Evolutionary conservation across 2,888 invertebrate genomes (phyloP).

Genomic region (Caenorhabditis drosophilae): DNA sequence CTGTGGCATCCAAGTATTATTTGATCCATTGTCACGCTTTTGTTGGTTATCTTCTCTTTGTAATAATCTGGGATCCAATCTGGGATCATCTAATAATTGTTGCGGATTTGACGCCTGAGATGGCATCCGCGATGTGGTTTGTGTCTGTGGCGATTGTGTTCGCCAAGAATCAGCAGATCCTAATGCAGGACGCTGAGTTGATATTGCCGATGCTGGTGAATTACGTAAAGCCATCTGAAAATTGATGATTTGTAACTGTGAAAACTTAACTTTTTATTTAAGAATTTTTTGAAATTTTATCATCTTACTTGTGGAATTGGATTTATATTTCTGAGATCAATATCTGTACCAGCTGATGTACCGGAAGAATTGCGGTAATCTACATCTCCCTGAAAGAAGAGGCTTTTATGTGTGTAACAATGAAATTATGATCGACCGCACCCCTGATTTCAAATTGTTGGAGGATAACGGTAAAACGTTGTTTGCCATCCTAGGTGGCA

Average conservation of each 20-base stretch:
- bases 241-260: no score
- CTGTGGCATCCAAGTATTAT: slow-evolving; percentile 8
- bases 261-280: no score
- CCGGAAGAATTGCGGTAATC: slow-evolving; percentile 15
- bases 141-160: background rate
- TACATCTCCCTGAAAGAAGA: slow-evolving; percentile 14
- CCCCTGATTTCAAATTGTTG: background rate
- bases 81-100: background rate
- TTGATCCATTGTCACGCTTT: no score
- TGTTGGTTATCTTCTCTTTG: no score
- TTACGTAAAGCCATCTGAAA: no score
- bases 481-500: slow-evolving; percentile 12
- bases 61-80: slow-evolving; percentile 6
- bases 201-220: background rate
- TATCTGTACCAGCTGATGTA: slow-evolving; percentile 8
- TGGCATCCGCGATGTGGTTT: background rate
- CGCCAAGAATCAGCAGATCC: no score
- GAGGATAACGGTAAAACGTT: background rate
- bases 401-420: no score
- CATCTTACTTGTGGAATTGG: no score
- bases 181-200: background rate
- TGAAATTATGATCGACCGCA: no score
- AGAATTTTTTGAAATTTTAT: no score
- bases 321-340: slow-evolving; percentile 13
- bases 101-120: slow-evolving; percentile 1